These are phyloP conservation scores for Riptortus pedestris DNA, from an alignment of 1,140 invertebrate species.

Conservation along the genomic window DNA sequence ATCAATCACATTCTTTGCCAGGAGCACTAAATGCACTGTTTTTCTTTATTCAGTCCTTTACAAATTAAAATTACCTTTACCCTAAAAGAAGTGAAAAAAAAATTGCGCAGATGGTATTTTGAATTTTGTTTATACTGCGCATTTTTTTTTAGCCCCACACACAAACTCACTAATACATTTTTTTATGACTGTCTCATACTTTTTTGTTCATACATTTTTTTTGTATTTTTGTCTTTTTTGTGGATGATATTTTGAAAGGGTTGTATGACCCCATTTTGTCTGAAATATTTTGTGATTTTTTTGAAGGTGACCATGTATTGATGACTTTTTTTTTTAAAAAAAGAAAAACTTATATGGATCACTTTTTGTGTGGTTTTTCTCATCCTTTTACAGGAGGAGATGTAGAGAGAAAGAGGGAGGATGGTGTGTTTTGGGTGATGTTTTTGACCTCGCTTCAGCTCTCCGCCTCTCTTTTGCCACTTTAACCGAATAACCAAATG, in stretches of 20 bases:
- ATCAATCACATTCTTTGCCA: conserved; percentile 16
- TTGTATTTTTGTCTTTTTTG: background rate
- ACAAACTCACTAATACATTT: background rate
- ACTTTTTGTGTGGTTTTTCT: conserved; percentile 28
- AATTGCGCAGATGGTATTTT: background rate
- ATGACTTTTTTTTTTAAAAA: conserved; percentile 23
- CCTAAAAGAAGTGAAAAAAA: conserved; percentile 10
- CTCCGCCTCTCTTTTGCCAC: conserved; percentile 14
- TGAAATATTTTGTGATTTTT: conserved; percentile 19
- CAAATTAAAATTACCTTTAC: background rate
- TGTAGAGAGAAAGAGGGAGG: conserved; percentile 25
- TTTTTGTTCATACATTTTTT: conserved; percentile 3
- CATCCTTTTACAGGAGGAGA: conserved; percentile 24
- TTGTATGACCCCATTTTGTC: conserved; percentile 6
- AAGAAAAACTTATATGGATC: conserved; percentile 22
- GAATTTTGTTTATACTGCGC: conserved; percentile 4
- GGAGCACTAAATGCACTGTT: conserved; percentile 21
- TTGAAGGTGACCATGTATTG: conserved; percentile 19
- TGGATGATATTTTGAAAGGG: conserved; percentile 12
- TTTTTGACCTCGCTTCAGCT: conserved; percentile 24
- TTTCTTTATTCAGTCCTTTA: conserved; percentile 19
- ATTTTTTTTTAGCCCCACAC: conserved; percentile 19
- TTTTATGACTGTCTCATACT: conserved; percentile 8
- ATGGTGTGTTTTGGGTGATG: conserved; percentile 20
- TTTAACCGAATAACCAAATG: conserved; percentile 30